These are phyloP conservation scores for Crypturellus tataupa DNA, from an alignment of 2,797 vertebrate genomes.

Conservation along the genomic window DNA sequence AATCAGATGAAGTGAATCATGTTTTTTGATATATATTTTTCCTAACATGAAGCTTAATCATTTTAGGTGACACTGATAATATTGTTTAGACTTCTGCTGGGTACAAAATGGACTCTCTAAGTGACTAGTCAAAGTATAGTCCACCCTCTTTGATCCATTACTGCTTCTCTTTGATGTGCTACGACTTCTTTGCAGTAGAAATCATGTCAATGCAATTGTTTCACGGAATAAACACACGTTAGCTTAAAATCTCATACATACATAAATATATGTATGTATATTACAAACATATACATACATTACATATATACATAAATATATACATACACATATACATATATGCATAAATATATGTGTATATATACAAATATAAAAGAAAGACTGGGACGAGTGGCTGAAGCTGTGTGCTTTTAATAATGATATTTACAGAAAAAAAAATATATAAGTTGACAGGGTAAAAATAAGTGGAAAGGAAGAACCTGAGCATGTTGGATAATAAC, in stretches of 20 bases:
- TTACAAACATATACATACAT: neutral
- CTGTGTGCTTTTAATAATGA: neutral
- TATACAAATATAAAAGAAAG: neutral
- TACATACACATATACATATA: neutral
- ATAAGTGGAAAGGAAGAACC: neutral
- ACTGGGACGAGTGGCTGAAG: neutral
- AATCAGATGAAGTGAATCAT: neutral
- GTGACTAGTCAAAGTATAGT: neutral
- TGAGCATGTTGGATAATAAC: neutral
- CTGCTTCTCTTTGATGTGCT: neutral
- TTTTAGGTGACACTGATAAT: neutral
- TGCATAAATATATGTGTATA: neutral
- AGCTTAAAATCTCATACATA: neutral
- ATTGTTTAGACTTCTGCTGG: neutral
- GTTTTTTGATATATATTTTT: neutral
- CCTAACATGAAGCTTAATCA: neutral
- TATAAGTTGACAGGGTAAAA: neutral
- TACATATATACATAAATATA: neutral
- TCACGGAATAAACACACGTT: no score
- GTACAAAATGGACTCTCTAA: neutral
- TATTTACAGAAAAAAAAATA: neutral
- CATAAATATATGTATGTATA: neutral
- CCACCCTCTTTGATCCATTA: neutral
- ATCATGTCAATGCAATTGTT: neutral
- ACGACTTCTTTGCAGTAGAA: neutral